These are phyloP conservation scores for Epinotia bilunana DNA, from an alignment of 2,888 invertebrate species.

Conservation along the genomic window DNA sequence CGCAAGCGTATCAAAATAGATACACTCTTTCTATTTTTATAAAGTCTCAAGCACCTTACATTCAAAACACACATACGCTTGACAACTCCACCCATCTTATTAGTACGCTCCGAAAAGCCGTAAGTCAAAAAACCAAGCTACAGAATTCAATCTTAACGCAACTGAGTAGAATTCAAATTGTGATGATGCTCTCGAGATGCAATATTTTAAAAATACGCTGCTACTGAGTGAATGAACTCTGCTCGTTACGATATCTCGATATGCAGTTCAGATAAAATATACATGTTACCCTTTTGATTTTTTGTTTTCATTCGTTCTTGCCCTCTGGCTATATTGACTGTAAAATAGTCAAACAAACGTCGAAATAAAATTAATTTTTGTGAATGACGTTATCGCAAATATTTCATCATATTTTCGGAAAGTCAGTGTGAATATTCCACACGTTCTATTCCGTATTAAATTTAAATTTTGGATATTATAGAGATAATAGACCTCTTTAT, in stretches of 20 bases:
- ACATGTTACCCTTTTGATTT: slow-evolving; percentile 3
- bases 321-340: background rate
- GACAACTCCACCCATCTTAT: background rate
- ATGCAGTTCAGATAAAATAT: slow-evolving; percentile 5
- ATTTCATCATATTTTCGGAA: no score
- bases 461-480: no score
- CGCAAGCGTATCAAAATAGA: slow-evolving; percentile 8
- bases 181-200: background rate
- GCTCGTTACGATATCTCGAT: slow-evolving; percentile 10
- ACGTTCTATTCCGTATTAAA: no score
- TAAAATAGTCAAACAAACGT: background rate
- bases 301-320: background rate
- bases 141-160: background rate
- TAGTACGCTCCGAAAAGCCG: background rate
- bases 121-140: background rate
- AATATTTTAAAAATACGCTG: slow-evolving; percentile 16
- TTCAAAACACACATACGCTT: background rate
- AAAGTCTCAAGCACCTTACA: background rate
- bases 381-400: no score
- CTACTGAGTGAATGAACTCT: slow-evolving; percentile 11
- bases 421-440: no score
- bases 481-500: no score
- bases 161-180: background rate
- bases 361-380: no score
- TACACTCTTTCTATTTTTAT: background rate